Base-by-base conservation (phyloP, 2,113 vertebrate species). In the Phainopepla nitens region DNA sequence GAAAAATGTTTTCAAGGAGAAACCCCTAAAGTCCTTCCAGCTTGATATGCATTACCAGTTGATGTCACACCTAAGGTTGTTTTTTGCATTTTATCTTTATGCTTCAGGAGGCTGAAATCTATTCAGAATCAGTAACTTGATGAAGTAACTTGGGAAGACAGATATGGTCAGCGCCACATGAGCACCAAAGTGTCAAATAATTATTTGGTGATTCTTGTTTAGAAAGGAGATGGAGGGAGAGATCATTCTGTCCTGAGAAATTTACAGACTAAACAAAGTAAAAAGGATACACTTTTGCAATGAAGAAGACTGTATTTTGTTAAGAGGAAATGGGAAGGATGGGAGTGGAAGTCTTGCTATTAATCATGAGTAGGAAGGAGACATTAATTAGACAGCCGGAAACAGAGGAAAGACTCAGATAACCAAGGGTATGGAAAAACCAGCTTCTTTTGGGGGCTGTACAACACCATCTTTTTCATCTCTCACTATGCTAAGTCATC, bases 1-100 rank as follows among this genome's bases (percentile, higher is more conserved):
- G 44, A 51, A 91, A 94, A 92, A 72, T 41, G 84, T 87, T 94
- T 94, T 84, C 76, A 91, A 87, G 81, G 81, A 92, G 72, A 93
- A 94, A 90, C 58, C 17, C 68, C 71, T 62, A 33, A 86, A 84
- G n/a, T 94, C 41, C 65, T 95, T 89, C 80, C 83, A 82, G 45
- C 39, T 89, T 79, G 39, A 70, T 93, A 86, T 58, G 29, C 33
- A n/a, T 81, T 94, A 45, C 31, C 45, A 72, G 69, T 21, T 94
- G 60, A 81, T 64, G n/a, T 82, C 33, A 75, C 71, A 71, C 5
- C 3, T 77, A 61, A 73, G 35, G 50, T 33, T 80, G 16, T 13
- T 76, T 93, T 95, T 82, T 83, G 16, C 42, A 70, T 92, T 89
- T 94, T 90, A 82, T 94, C 71, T 86, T 90, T 41, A 42, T 53